phyloP scores from a whole-genome alignment of 2,113 vertebrate genomes.

The Oreotrochilus melanogaster region DNA sequence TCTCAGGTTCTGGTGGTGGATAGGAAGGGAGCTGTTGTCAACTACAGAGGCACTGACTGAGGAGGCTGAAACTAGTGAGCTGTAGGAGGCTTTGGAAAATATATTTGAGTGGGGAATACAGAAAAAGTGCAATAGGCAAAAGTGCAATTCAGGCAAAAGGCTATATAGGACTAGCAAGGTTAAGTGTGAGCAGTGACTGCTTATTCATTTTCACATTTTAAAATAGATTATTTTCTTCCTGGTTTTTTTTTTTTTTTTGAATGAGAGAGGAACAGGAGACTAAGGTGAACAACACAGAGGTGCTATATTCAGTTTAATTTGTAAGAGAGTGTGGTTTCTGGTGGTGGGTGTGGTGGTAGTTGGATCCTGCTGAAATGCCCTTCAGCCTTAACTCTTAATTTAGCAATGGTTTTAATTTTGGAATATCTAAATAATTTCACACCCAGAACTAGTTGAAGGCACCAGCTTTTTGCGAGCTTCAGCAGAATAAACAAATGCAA shows the following conservation, averaged over 20 bases:
- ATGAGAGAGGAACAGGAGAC: not conserved
- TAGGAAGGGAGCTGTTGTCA: not conserved
- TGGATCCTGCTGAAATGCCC: not conserved
- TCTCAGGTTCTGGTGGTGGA: not conserved
- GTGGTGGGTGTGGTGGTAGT: not conserved
- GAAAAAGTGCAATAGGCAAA: not conserved
- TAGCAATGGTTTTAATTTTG: constrained; percentile 21
- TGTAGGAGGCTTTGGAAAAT: not conserved
- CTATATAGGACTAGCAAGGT: not conserved
- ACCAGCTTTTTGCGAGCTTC: not conserved
- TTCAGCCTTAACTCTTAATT: constrained; percentile 14
- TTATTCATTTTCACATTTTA: not conserved
- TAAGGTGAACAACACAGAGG: not conserved
- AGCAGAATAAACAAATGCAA: constrained; percentile 1
- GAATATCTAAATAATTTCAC: constrained; percentile 13
- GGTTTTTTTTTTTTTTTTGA: not conserved
- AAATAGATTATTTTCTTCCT: not conserved
- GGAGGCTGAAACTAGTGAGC: not conserved
- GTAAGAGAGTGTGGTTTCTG: not conserved
- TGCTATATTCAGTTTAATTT: not conserved
- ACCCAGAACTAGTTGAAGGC: not conserved
- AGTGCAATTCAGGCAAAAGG: no score
- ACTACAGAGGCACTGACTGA: fast-evolving
- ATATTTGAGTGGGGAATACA: not conserved
- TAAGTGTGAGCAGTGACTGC: not conserved